Evolutionary conservation across 2,113 vertebrate species (phyloP), one percentile per base, ranked within the genome.

Genomic region (Labeo rohita): DNA sequence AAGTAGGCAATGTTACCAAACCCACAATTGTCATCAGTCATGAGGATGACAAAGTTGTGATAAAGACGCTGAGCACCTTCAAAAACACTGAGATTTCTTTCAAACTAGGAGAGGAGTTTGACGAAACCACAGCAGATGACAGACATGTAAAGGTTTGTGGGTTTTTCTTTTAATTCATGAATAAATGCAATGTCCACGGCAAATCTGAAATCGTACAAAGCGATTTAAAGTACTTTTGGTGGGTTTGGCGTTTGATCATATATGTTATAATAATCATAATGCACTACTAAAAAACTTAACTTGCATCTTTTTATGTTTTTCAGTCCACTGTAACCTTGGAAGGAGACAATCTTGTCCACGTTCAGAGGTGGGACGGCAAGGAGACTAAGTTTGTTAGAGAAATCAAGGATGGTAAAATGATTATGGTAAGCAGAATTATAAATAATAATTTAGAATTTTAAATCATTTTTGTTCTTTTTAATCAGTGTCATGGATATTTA

Each of bases 331-430:
- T 99, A 84, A 95, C 92, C 80, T 87, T 99, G 95, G 96, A 99
- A 6, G 97, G 96, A 90, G 95, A 95, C 86, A 98, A 96, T 82
- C 92, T 99, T 16, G 91, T 99, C 79, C 98, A 99, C 0, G 92
- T 96, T 84, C 98, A 99, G 94, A 99, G 95, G 91, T 99, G 98
- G 98, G 97, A 98, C 0, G 96, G 95, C 89, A 99, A 99, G 90
- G 97, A 99, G 92, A 98, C 96, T 68, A 97, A 90, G 85, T 97
- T 98, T 91, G 94, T 97, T 84, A 93, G 98, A 93, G 98, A 99
- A 96, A 96, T 99, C 88, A 97, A 97, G 89, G 97, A 98, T 80
- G 97, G 93, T 49, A 98, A 98, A 94, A 95, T 99, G 97, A 90
- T 98, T 86, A 96, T 98, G 98, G 98, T 99, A 92, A 95, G 97